Percentiles rank a stretch among this genome's conserved stretches.
These are phyloP conservation scores for Apeltes quadracus DNA, from an alignment of 2,113 vertebrate genomes.

Conservation along the genomic window DNA sequence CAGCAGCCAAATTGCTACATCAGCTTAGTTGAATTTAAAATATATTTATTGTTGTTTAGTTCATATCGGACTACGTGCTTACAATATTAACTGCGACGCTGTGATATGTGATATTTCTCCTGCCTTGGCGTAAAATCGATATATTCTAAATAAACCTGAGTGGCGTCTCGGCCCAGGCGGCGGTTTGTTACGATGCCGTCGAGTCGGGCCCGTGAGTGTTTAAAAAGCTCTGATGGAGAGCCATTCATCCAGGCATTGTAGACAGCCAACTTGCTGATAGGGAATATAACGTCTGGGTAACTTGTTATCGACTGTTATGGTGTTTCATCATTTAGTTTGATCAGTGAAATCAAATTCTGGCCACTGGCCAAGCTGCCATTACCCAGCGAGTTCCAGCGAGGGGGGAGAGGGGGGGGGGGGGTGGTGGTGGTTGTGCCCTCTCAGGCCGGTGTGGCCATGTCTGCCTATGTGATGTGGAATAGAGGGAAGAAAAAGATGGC, in stretches of 20 bases:
- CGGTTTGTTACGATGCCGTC: constrained; percentile 57
- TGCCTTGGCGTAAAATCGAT: constrained; percentile 70
- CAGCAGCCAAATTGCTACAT: constrained; percentile 50
- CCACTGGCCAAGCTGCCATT: constrained; percentile 55
- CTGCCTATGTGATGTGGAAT: constrained; percentile 22
- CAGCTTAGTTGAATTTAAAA: constrained; percentile 67
- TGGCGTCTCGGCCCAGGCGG: constrained; percentile 54
- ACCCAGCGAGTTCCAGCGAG: constrained; percentile 28
- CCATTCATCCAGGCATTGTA: constrained; percentile 67
- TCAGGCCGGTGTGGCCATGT: constrained; percentile 27
- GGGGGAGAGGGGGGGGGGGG: constrained; percentile 3
- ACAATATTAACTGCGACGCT: constrained; percentile 69
- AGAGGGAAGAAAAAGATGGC: constrained; percentile 25
- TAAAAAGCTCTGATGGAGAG: constrained; percentile 64
- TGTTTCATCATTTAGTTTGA: constrained; percentile 76
- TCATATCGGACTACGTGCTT: constrained; percentile 63
- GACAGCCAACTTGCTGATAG: constrained; percentile 71
- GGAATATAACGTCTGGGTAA: constrained; percentile 67
- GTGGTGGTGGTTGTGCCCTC: neutral
- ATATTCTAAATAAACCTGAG: constrained; percentile 75
- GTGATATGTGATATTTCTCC: constrained; percentile 73
- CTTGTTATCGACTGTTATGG: constrained; percentile 70
- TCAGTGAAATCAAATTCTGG: constrained; percentile 70
- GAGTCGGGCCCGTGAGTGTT: constrained; percentile 47
- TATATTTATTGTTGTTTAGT: constrained; percentile 75